Evolutionary conservation across 1,140 invertebrate species (phyloP), one percentile per base, ranked within the genome.

Genomic region (Calycopis cecrops): DNA sequence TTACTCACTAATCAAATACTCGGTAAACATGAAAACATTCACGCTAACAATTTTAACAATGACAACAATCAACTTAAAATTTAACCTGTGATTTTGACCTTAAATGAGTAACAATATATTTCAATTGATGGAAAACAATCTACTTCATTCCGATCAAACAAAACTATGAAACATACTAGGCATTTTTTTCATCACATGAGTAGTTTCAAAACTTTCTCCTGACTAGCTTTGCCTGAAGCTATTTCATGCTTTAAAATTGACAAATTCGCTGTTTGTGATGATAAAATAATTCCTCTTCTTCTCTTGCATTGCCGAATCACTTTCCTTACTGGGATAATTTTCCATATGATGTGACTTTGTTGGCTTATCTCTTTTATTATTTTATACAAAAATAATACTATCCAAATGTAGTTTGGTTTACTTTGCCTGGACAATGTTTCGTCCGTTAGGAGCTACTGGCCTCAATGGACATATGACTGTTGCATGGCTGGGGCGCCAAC

Each of bases 401-500:
- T 17, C 17, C 14, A 44, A 44, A 1, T 18, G 40, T 16, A 9
- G 40, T 28, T 6, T 16, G 40, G 12, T 3, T 44, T 16, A 17
- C 9, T 28, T 28, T 28, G 21, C 40, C 40, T 44, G 9, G 4
- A 7, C 40, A 17, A 17, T 17, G 16, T 12, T 44, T 12, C 17
- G 14, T 44, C 40, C 16, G 40, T 44, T 44, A 14, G 17, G 12
- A 16, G 6, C 21, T 28, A 28, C 21, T 28, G 21, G 40, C 40
- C 4, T 44, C 40, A 16, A 44, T 44, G 3, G 40, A 16, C 1
- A 44, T 12, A 16, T 44, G 79, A 76, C 28, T 71, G 76, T 16
- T 77, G 37, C 2, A 44, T 9, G 78, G 67, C 16, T 83, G 79
- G 0, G 79, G 79, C 0, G 79, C 82, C 4, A 83, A 62, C 7